These are phyloP conservation scores for Itoplectis maculator DNA, from an alignment of 2,888 invertebrate genomes.

Conservation along the genomic window DNA sequence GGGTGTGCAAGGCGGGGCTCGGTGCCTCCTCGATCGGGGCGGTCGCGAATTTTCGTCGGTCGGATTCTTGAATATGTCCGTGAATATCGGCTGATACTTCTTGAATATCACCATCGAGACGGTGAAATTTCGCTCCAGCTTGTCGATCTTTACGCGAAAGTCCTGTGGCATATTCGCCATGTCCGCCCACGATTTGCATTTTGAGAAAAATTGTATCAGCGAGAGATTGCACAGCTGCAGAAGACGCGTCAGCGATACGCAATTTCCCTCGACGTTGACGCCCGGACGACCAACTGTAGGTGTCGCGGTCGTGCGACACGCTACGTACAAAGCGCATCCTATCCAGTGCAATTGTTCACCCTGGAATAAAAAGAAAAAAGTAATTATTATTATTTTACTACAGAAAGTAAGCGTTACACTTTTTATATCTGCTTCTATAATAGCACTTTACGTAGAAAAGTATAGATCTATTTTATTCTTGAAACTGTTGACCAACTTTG, in stretches of 20 bases:
- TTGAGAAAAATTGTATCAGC: constrained; percentile 96
- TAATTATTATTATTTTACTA: neutral
- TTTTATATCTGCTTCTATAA: no score
- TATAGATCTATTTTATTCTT: no score
- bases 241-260: constrained; percentile 95
- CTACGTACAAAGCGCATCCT: constrained; percentile 96
- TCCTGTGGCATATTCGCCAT: constrained; percentile 95
- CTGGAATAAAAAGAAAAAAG: constrained; percentile 85
- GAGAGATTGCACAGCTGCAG: constrained; percentile 95
- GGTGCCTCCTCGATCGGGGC: constrained; percentile 88
- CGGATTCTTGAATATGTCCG: constrained; percentile 92
- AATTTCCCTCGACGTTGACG: constrained; percentile 93
- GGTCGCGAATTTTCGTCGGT: constrained; percentile 86
- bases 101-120: constrained; percentile 97
- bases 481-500: no score
- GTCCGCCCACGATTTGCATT: constrained; percentile 97
- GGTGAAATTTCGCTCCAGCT: constrained; percentile 95
- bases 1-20: constrained; percentile 91
- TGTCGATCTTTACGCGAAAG: constrained; percentile 93
- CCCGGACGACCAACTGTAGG: constrained; percentile 92
- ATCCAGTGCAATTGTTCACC: constrained; percentile 97
- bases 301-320: constrained; percentile 92
- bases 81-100: constrained; percentile 95
- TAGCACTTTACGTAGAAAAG: no score
- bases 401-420: no score